phyloP scores from a whole-genome alignment of 2,888 invertebrate genomes.

The Tetranychus truncatus region DNA sequence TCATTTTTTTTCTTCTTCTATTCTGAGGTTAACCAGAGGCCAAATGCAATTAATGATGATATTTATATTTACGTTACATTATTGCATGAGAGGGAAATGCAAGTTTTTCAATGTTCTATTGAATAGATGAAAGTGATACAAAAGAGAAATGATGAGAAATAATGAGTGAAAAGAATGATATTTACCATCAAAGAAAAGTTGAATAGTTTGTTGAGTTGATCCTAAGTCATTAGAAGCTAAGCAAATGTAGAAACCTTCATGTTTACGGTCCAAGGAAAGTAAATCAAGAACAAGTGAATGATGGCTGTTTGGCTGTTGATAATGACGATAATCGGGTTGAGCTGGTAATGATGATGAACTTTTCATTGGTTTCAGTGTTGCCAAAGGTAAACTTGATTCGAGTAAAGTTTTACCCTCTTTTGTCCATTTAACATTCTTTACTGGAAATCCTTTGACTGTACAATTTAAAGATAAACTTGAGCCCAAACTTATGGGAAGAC shows the following conservation, averaged over 20 bases:
- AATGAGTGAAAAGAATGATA: neutral
- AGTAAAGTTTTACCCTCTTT: conserved; percentile 10
- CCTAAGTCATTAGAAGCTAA: conserved; percentile 22
- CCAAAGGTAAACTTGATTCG: neutral
- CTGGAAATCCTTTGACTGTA: conserved; percentile 17
- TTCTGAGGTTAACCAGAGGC: too few species aligned
- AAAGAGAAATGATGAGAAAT: neutral
- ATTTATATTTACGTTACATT: too few species aligned
- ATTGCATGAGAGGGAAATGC: too few species aligned
- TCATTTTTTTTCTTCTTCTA: too few species aligned
- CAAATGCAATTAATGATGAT: too few species aligned
- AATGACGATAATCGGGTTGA: neutral
- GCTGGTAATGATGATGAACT: neutral
- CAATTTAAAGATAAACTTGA: conserved; percentile 17
- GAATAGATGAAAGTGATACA: neutral
- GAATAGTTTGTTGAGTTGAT: conserved; percentile 22
- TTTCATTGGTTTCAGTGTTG: neutral
- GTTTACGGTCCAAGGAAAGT: conserved; percentile 12
- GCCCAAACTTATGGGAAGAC: neutral
- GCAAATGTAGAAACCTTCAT: conserved; percentile 24
- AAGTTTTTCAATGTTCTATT: too few species aligned
- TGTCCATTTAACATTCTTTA: conserved; percentile 20
- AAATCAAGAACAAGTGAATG: neutral
- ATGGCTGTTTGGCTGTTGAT: neutral
- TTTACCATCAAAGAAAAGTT: conserved; percentile 24